Base-by-base conservation (phyloP, 1,140 invertebrate species). In the Aphidius gifuensis region DNA sequence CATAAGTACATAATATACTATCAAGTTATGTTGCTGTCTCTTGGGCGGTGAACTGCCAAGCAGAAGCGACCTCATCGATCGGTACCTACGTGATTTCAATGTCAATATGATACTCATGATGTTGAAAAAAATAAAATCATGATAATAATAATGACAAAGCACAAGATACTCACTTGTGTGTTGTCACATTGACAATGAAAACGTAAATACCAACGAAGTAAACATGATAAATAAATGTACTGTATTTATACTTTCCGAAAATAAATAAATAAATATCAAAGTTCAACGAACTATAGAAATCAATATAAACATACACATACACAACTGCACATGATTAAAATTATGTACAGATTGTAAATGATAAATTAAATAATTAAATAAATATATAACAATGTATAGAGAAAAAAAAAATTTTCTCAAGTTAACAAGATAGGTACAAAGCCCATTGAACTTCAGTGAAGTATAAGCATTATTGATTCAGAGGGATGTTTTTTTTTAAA, bases 1-100 rank as follows among this genome's bases (percentile, higher is more conserved):
- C 63, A 65, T 61, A 58, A 38, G 58, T 58, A 58, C 60, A 56
- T 38, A 55, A 64, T 58, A 60, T 61, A 46, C 58, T 49, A 46
- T 54, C 59, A 32, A 32, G 23, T 32, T 32, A 32, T 32, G 23
- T 1, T 32, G 23, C 4, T 32, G 23, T 32, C 23, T 32, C 23
- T 32, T 32, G 23, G 23, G 23, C 23, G 23, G 23, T 32, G 23
- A 32, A 32, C 23, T 32, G 23, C 43, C 42, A 48, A 68, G 61
- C 67, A 65, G 68, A 68, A 68, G 68, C 67, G 68, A 66, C 65
- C 57, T 60, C 68, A 64, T 64, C 65, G 59, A 69, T 71, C 62
- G 62, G 48, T 50, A 56, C 60, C 60, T 66, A 71, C 69, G 69
- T 71, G 69, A 70, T 71, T 71, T 69, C 69, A 70, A 71, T 71